Conservation (phyloP, 2,797 vertebrate genomes). For the Gorsachius magnificus region DNA sequence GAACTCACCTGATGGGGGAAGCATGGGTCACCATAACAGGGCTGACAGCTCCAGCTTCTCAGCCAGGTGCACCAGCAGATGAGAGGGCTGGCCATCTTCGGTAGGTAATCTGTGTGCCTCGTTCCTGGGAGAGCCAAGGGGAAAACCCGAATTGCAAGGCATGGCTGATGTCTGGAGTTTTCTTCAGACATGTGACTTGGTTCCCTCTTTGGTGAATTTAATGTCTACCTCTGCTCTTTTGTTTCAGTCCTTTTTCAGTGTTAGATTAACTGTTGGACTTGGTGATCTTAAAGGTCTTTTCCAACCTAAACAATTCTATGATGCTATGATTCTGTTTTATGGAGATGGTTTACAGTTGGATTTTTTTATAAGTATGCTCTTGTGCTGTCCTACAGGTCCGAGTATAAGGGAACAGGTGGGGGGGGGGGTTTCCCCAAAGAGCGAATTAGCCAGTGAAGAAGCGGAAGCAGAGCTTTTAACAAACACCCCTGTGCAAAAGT, state of each 20-base stretch:
- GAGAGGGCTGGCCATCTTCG: background rate
- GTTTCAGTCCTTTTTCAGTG: background rate
- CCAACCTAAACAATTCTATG: too few relatives aligned
- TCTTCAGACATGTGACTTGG: background rate
- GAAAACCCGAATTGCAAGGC: background rate
- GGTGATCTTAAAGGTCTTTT: too few relatives aligned
- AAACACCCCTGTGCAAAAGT: background rate
- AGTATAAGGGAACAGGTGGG: background rate
- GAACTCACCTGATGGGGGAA: background rate
- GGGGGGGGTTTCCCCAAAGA: background rate
- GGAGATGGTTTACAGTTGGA: background rate
- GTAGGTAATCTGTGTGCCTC: background rate
- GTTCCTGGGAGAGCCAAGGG: background rate
- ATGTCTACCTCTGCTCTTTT: background rate
- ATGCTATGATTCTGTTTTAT: background rate
- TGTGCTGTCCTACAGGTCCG: background rate
- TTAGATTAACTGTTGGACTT: too few relatives aligned
- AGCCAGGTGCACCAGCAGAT: background rate
- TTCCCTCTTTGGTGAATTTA: background rate
- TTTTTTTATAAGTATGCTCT: background rate
- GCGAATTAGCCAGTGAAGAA: background rate
- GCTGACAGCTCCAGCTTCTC: background rate
- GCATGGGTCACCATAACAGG: too few relatives aligned
- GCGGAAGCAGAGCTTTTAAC: background rate
- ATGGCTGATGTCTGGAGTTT: background rate